Percentiles rank a stretch among this genome's conserved stretches.
These are phyloP conservation scores for Turnix velox DNA, from an alignment of 2,113 vertebrate genomes.

Conservation along the genomic window DNA sequence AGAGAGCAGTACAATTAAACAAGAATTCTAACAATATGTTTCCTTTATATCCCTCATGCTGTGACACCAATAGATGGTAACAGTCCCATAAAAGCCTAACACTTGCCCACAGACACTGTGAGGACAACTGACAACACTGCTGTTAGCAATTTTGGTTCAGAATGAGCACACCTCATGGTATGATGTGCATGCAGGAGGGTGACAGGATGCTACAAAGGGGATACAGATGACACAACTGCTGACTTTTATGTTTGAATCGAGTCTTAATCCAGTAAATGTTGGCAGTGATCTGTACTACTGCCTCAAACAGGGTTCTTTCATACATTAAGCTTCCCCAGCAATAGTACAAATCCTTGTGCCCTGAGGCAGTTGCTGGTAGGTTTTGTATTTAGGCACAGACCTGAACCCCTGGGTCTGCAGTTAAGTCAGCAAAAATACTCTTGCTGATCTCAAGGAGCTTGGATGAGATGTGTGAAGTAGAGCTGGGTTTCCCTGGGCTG, in stretches of 20 bases:
- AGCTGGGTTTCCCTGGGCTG: neutral
- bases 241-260: neutral
- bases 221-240: neutral
- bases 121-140: neutral
- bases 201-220: neutral
- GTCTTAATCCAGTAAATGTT: neutral
- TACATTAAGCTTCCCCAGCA: neutral
- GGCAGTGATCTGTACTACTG: neutral
- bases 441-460: neutral
- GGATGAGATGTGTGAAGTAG: neutral
- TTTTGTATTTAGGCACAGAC: neutral
- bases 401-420: neutral
- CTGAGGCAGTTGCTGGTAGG: neutral
- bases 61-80: neutral
- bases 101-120: accelerated
- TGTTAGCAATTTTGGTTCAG: neutral
- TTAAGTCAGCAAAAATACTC: neutral
- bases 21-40: neutral
- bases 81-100: accelerated
- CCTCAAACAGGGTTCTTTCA: neutral
- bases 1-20: neutral
- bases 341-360: neutral
- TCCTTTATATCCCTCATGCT: neutral
- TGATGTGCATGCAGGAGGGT: neutral
- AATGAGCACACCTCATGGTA: neutral